Evolutionary conservation across 2,888 invertebrate genomes (phyloP).

Genomic region (Tiphia femorata): DNA sequence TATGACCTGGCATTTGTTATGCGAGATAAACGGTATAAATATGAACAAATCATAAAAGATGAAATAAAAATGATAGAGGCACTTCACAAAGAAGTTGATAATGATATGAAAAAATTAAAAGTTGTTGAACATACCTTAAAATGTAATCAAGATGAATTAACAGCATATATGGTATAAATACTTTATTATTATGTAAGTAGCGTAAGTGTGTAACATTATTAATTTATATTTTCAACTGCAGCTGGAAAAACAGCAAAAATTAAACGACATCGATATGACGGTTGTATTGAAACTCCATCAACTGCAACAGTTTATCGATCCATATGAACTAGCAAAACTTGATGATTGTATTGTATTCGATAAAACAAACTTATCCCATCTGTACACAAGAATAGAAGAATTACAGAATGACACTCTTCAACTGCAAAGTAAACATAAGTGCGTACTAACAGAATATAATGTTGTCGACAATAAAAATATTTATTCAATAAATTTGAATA

Average conservation of each 20-base stretch:
- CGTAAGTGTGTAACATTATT: not conserved
- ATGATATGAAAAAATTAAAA: slow-evolving; percentile 73
- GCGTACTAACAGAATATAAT: slow-evolving; percentile 13
- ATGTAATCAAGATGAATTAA: slow-evolving; percentile 73
- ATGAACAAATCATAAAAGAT: slow-evolving; percentile 75
- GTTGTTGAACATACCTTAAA: slow-evolving; percentile 72
- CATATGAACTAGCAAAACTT: slow-evolving; percentile 69
- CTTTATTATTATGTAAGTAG: not conserved
- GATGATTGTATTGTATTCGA: slow-evolving; percentile 74
- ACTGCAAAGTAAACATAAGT: slow-evolving; percentile 76
- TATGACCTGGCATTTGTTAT: slow-evolving; percentile 78
- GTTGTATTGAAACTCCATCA: slow-evolving; percentile 80
- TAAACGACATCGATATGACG: slow-evolving; percentile 83
- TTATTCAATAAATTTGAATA: not conserved
- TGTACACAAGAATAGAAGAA: slow-evolving; percentile 76
- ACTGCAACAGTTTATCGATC: slow-evolving; percentile 72
- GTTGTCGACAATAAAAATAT: too few relatives aligned
- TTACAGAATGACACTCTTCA: slow-evolving; percentile 76
- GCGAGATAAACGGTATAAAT: slow-evolving; percentile 72
- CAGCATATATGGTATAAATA: slow-evolving; percentile 75
- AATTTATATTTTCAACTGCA: slow-evolving; percentile 56
- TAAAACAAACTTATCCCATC: slow-evolving; percentile 71
- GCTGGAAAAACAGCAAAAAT: slow-evolving; percentile 80
- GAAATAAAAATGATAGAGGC: slow-evolving; percentile 73
- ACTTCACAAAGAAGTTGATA: slow-evolving; percentile 74